phyloP scores from a whole-genome alignment of 1,140 invertebrate species.

The Euura saliciscinereae region DNA sequence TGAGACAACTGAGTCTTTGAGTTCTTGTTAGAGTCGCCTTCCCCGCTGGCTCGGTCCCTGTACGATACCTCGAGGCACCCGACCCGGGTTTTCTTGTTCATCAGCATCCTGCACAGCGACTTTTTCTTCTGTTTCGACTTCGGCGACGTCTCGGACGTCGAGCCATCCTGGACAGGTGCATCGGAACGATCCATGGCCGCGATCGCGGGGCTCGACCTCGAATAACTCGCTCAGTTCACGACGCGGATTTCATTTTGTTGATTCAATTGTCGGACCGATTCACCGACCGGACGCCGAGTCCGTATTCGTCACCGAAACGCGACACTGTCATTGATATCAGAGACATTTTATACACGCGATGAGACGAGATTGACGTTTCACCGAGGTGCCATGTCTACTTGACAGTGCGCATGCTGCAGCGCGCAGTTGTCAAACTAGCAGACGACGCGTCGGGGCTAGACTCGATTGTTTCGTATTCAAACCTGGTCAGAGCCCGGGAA shows the following conservation, averaged over 20 bases:
- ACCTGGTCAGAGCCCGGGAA: too few species aligned
- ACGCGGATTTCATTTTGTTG: background rate
- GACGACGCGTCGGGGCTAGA: background rate
- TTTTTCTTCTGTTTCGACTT: slow-evolving; percentile 56
- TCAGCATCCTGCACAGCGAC: slow-evolving; percentile 52
- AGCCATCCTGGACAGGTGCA: slow-evolving; percentile 14
- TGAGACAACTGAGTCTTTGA: slow-evolving; percentile 50
- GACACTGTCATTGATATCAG: background rate
- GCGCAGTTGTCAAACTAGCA: slow-evolving; percentile 6
- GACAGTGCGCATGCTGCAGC: background rate
- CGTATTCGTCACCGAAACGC: background rate
- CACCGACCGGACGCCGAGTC: background rate
- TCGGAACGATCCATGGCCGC: slow-evolving; percentile 19
- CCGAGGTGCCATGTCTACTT: background rate
- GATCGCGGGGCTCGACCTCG: background rate
- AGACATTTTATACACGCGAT: background rate
- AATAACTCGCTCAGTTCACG: background rate
- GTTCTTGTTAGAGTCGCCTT: slow-evolving; percentile 42
- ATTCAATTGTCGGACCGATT: background rate
- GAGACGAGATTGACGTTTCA: background rate
- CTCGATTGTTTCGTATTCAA: too few species aligned
- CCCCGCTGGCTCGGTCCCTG: slow-evolving; percentile 36
- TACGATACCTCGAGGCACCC: slow-evolving; percentile 51
- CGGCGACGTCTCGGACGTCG: slow-evolving; percentile 39
- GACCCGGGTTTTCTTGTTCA: slow-evolving; percentile 56